These are phyloP conservation scores for Chouioia cunea DNA, from an alignment of 2,888 invertebrate genomes.

Conservation along the genomic window DNA sequence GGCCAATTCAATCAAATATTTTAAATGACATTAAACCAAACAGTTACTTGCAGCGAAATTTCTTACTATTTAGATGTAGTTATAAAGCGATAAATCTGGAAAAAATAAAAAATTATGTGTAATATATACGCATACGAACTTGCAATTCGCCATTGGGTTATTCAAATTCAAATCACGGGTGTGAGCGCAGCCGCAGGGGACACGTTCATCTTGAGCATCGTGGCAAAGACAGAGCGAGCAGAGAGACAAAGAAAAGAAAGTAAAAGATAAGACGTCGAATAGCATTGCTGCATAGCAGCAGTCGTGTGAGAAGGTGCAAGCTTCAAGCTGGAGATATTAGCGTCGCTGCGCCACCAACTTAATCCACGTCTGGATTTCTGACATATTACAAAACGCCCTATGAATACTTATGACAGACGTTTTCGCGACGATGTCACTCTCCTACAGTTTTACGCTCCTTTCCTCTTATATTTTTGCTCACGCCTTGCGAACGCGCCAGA, in stretches of 20 bases:
- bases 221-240: background rate
- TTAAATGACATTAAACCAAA: no score
- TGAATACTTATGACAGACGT: conserved; percentile 54
- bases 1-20: no score
- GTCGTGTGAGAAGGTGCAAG: conserved; percentile 41
- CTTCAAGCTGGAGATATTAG: conserved; percentile 47
- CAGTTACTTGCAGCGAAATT: no score
- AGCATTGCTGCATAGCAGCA: no score
- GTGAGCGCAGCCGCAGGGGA: conserved; percentile 2
- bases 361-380: conserved; percentile 56
- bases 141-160: background rate
- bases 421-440: conserved; percentile 43
- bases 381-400: conserved; percentile 57
- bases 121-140: conserved; percentile 6
- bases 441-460: conserved; percentile 27
- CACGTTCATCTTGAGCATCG: conserved; percentile 27
- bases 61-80: no score
- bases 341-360: conserved; percentile 48
- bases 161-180: conserved; percentile 34
- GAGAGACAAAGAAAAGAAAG: conserved; percentile 6
- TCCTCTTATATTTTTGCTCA: no score
- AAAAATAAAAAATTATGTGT: no score
- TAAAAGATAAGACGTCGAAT: conserved; percentile 23
- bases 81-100: no score
- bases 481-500: background rate